Evolutionary conservation across 2,888 invertebrate genomes (phyloP), one percentile per base, ranked within the genome.

Genomic region (Erannis defoliaria): DNA sequence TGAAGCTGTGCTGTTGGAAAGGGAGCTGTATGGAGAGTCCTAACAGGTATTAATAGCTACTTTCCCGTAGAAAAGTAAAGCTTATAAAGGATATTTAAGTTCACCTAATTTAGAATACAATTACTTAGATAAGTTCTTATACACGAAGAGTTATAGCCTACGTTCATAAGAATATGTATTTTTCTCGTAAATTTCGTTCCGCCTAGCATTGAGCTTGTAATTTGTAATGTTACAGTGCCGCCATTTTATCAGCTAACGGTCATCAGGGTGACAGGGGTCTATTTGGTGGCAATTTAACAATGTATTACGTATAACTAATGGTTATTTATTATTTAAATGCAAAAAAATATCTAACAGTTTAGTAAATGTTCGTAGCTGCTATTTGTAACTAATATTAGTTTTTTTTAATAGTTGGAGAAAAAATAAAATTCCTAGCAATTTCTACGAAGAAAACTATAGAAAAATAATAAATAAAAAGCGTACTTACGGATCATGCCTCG

Each of bases 121-220:
- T 51, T 62, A 88, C 86, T 90, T 88, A 89, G 79, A 81, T 72
- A 78, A 88, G 84, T 82, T 71, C 87, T 90, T 88, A 89, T 79
- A 81, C 71, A 78, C 83, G 81, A 87, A 86, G 81, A 80, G 55
- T 84, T 88, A 88, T 90, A 92, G 87, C 89, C 90, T 91, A 92
- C 77, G 75, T 77, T 93, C 92, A 93, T 93, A 93, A 92, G 92
- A 92, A 90, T 88, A 85, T 86, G 87, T 90, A 84, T 77, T 82
- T 72, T 35, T 64, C 38, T 70, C 71, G 60, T 63, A 62, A 68
- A 70, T 5, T 29, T 42, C 56, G 66, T 57, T 61, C 70, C 70
- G 66, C 70, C 68, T 62, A 70, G 70, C 16, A 54, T 59, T 62
- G 63, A 68, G 66, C 12, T 79, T 8, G 0, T 38, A 12, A 26